A percentile compares a stretch with the other conserved stretches of the same genome.
These are phyloP conservation scores for Lamellibrachia columna DNA, from an alignment of 2,888 invertebrate genomes.

Conservation along the genomic window DNA sequence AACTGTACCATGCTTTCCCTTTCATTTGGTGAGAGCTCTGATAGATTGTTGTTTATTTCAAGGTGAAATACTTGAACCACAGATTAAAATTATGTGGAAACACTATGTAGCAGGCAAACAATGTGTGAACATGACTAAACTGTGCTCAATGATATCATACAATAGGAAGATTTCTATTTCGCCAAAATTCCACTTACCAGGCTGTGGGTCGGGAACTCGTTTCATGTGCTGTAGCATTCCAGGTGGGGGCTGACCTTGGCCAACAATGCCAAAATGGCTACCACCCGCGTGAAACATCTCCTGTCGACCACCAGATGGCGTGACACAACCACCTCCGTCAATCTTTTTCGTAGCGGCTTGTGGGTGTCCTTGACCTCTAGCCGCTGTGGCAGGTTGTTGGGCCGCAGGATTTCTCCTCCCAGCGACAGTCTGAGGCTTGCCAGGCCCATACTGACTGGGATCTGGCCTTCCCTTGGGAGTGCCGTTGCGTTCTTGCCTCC, in stretches of 20 bases:
- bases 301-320: background rate
- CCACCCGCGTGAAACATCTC: constrained; percentile 19
- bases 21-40: too few species aligned
- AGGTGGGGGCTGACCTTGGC: background rate
- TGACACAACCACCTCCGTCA: background rate
- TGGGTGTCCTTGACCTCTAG: background rate
- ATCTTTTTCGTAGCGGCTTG: background rate
- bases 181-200: background rate
- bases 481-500: background rate
- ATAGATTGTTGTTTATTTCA: too few species aligned
- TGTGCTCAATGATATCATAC: too few species aligned
- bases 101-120: too few species aligned
- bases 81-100: too few species aligned
- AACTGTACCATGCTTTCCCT: too few species aligned
- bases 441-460: background rate
- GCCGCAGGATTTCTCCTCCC: background rate
- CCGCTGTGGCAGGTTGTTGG: background rate
- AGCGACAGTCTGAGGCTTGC: background rate
- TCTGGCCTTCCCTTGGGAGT: background rate
- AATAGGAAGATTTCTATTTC: background rate
- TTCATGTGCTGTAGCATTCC: background rate
- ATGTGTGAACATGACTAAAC: too few species aligned
- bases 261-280: background rate
- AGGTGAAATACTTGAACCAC: too few species aligned
- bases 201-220: constrained; percentile 16